Percentiles rank a stretch among this genome's conserved stretches.
These are phyloP conservation scores for Antitype chi DNA, from an alignment of 2,888 invertebrate genomes.

Conservation along the genomic window DNA sequence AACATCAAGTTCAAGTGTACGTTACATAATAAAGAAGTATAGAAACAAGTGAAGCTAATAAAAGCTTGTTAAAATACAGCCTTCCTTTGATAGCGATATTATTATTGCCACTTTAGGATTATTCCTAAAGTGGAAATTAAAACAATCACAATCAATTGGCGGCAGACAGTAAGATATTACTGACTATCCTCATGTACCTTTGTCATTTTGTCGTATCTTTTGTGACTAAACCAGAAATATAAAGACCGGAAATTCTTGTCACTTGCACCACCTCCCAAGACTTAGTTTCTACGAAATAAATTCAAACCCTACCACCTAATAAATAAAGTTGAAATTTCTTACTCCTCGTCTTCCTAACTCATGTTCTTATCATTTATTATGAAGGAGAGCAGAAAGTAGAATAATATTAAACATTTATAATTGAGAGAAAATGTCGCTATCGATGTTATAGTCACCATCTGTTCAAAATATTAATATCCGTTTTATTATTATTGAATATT, in stretches of 20 bases:
- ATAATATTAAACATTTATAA: conserved; percentile 63
- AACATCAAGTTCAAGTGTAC: too few species aligned
- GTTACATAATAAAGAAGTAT: too few species aligned
- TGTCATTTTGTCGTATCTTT: neutral
- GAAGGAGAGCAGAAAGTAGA: conserved; percentile 29
- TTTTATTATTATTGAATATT: conserved; percentile 43
- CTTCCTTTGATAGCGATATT: neutral
- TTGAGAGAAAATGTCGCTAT: conserved; percentile 59
- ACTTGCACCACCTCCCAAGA: conserved; percentile 11
- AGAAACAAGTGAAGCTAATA: too few species aligned
- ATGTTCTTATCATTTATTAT: conserved; percentile 37
- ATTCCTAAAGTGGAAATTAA: too few species aligned
- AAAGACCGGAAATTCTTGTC: neutral
- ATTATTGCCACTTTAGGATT: too few species aligned
- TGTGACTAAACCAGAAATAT: neutral
- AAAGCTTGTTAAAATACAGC: neutral
- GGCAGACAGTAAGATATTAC: neutral
- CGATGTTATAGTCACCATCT: conserved; percentile 25
- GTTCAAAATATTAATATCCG: conserved; percentile 49
- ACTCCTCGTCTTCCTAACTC: neutral
- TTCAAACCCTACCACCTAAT: neutral
- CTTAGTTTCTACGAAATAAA: neutral
- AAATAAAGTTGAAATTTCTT: conserved; percentile 13
- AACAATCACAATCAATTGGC: neutral
- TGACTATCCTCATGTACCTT: neutral